phyloP scores from a whole-genome alignment of 1,140 invertebrate species.

The Solen grandis region DNA sequence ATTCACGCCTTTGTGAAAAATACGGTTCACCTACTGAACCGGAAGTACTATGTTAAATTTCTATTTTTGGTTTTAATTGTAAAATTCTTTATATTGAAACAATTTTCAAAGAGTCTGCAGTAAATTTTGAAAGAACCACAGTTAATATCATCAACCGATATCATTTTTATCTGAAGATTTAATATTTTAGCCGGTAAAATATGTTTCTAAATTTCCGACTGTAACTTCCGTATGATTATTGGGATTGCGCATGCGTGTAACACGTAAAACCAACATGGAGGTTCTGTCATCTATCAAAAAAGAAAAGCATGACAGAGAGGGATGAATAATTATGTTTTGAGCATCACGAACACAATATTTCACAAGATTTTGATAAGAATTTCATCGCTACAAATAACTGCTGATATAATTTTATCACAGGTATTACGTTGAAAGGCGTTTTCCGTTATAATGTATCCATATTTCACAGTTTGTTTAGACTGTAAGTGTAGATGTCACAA shows the following conservation, averaged over 20 bases:
- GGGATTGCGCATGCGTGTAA: slow-evolving; percentile 46
- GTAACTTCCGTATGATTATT: slow-evolving; percentile 49
- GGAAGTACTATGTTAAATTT: too few species aligned
- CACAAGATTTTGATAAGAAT: neutral
- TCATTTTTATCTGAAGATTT: too few species aligned
- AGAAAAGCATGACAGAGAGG: neutral
- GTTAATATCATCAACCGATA: too few species aligned
- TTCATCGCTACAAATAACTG: neutral
- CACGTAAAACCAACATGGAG: slow-evolving; percentile 54
- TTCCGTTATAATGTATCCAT: neutral
- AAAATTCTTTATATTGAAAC: too few species aligned
- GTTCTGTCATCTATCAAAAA: slow-evolving; percentile 40
- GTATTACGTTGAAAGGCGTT: neutral
- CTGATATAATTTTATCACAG: neutral
- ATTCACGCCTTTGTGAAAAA: too few species aligned
- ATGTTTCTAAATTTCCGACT: too few species aligned
- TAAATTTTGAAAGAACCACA: too few species aligned
- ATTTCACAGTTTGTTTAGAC: neutral
- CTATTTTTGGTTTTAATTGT: too few species aligned
- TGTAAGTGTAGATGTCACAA: neutral
- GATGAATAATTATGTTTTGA: neutral
- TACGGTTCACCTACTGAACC: too few species aligned
- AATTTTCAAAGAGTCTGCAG: too few species aligned
- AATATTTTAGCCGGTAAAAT: too few species aligned
- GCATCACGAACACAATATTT: neutral